Evolutionary conservation across 2,113 vertebrate genomes (phyloP).

Genomic region (Peromyscus maniculatus): DNA sequence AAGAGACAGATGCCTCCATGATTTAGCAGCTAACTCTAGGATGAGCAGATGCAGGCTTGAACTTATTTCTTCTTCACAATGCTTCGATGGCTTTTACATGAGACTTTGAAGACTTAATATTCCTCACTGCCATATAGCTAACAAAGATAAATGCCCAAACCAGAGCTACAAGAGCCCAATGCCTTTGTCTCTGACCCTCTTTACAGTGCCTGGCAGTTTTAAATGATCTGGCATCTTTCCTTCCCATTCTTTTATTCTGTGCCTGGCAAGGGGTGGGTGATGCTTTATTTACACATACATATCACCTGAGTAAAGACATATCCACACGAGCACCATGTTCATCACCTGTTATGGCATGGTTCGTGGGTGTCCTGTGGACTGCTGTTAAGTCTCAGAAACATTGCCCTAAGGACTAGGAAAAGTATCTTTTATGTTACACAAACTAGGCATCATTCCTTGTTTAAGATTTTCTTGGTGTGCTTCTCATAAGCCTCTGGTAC

Average conservation of each 20-base stretch:
- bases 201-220: no score
- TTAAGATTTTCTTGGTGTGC: not conserved
- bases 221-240: not conserved
- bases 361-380: no score
- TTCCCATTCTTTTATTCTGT: not conserved
- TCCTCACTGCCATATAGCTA: not conserved
- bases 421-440: rapidly evolving
- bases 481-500: not conserved
- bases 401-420: not conserved
- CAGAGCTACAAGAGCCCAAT: not conserved
- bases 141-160: not conserved
- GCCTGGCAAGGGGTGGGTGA: not conserved
- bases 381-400: not conserved
- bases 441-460: not conserved
- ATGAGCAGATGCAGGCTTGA: not conserved
- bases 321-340: rapidly evolving
- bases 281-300: not conserved
- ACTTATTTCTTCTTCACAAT: not conserved
- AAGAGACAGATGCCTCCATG: not conserved
- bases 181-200: not conserved
- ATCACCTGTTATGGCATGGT: no score
- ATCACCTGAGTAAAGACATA: not conserved
- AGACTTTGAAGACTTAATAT: not conserved
- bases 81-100: not conserved
- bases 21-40: not conserved